These are phyloP conservation scores for Cyclophora albipunctata DNA, from an alignment of 2,888 invertebrate species.

Conservation along the genomic window DNA sequence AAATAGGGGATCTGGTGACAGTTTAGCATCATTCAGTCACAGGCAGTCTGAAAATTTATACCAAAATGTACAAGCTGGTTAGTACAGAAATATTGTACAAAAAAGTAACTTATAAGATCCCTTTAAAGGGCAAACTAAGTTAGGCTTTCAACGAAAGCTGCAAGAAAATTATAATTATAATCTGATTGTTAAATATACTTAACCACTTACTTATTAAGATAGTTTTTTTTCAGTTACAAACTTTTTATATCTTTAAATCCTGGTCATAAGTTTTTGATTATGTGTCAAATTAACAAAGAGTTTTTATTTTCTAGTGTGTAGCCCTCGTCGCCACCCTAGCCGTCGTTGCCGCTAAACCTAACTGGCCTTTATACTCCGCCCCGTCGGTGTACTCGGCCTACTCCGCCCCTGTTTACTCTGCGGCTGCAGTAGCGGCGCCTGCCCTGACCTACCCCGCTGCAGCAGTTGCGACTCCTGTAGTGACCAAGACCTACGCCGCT, in stretches of 20 bases:
- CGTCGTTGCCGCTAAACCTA: conserved; percentile 47
- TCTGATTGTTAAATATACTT: too few species aligned
- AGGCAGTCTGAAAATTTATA: conserved; percentile 13
- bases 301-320: conserved; percentile 27
- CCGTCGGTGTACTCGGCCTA: background rate
- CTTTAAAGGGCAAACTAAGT: too few species aligned
- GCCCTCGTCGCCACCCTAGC: conserved; percentile 38
- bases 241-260: too few species aligned
- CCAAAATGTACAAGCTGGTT: conserved; percentile 41
- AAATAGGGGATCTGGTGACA: conserved; percentile 7
- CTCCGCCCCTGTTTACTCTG: conserved; percentile 5
- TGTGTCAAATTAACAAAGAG: too few species aligned
- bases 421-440: background rate
- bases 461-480: background rate
- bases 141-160: too few species aligned
- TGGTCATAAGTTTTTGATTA: too few species aligned
- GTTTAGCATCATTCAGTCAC: conserved; percentile 18
- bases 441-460: conserved; percentile 4
- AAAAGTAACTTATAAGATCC: too few species aligned
- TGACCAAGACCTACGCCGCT: background rate
- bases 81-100: conserved; percentile 7
- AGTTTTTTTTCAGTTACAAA: too few species aligned
- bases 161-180: too few species aligned
- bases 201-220: too few species aligned
- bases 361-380: conserved; percentile 13